Base-by-base conservation (phyloP, 30 jellyfish, hydroid and myxozoan species). In the Aurelia sp. region DNA sequence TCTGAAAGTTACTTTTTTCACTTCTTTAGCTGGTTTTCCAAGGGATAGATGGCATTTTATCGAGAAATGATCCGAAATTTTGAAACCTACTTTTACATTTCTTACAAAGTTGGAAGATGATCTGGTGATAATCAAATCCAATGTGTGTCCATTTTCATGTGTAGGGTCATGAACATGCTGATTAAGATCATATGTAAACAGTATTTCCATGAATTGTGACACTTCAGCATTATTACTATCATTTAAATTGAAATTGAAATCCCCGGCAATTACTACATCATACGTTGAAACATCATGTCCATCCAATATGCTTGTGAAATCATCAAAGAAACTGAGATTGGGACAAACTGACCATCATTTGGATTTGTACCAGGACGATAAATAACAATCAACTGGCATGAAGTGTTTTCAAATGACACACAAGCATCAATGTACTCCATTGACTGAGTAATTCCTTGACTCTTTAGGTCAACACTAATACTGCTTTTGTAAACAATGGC, bases 61-160 rank as follows among this genome's bases (percentile, higher is more conserved):
- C 31, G 81, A 62, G 60, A 83, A 83, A 63, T 83, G 81, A 72
- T 83, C 87, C 11, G 93, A 83, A 59, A 83, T 47, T 31, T 69
- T 68, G 69, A 23, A 71, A 12, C 58, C 70, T 70, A 59, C 87
- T 62, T 27, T 60, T 23, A 60, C 60, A 71, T 52, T 63, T 17
- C 3, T 70, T 55, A 59, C 68, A 52, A 71, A 22, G 21, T 70
- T 83, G 60, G 78, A 76, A 20, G 79, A 47, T 13, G 93, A 53
- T 60, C 93, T 57, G 53, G 93, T 83, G 79, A 69, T 83, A 50
- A 83, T 73, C 70, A 73, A 59, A 59, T 83, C 93, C 71, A 83
- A 60, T 20, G 23, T 44, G 40, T 67, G 93, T 23, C 87, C 87
- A 58, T 72, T 83, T 40, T 73, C 87, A 22, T 71, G 79, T 19